Conservation (phyloP, 2,113 vertebrate genomes). For the Polyodon spathula region DNA sequence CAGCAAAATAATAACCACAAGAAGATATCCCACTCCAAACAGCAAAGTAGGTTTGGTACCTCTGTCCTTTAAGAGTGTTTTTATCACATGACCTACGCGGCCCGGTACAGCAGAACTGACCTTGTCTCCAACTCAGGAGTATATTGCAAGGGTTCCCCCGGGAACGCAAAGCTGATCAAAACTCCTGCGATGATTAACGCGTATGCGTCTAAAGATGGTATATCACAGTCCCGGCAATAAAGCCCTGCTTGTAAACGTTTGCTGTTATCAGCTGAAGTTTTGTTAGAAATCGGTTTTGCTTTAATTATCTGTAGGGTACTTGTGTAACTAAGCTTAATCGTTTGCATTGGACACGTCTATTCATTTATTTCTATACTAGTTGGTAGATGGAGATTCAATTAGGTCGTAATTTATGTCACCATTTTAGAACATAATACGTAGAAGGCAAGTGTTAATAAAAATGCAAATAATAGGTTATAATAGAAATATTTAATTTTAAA, state of each 20-base stretch:
- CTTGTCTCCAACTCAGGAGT: constrained; percentile 36
- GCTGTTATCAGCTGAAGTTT: constrained; percentile 36
- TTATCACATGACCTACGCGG: constrained; percentile 41
- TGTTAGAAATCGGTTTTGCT: not conserved
- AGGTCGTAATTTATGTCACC: no score
- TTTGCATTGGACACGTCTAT: no score
- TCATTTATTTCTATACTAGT: no score
- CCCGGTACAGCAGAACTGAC: constrained; percentile 42
- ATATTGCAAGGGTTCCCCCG: constrained; percentile 45
- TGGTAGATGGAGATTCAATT: no score
- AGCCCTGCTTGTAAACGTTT: constrained; percentile 44
- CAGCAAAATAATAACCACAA: constrained; percentile 34
- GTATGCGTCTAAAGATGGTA: constrained; percentile 41
- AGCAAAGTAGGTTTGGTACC: constrained; percentile 39
- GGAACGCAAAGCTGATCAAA: constrained; percentile 44
- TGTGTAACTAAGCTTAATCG: no score
- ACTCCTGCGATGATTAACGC: constrained; percentile 56
- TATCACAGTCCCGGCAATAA: constrained; percentile 42
- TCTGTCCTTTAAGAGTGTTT: constrained; percentile 31
- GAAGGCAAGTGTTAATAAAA: no score
- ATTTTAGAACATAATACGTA: no score
- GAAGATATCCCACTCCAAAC: constrained; percentile 20
- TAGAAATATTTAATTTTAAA: no score
- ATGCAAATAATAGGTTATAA: no score
- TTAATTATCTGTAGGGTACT: constrained; percentile 25